Base-by-base conservation (phyloP, 2,888 invertebrate species). In the Synanthedon andrenaeformis region DNA sequence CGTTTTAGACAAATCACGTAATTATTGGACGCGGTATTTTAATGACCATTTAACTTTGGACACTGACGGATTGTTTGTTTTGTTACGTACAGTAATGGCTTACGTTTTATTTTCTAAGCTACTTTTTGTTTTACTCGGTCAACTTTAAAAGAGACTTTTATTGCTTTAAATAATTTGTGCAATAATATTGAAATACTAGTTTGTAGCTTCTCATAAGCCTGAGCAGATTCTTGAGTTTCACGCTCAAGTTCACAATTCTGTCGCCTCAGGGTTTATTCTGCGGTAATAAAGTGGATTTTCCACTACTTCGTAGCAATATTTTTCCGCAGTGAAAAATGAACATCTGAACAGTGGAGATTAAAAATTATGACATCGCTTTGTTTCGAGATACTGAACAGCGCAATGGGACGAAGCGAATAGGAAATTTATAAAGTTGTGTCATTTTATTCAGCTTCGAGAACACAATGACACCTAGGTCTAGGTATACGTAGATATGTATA, bases 321-420 rank as follows among this genome's bases (percentile, higher is more conserved):
- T 64, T 73, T 68, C 70, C 66, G 59, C 62, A 60, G 74, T 79
- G 82, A 84, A 82, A 84, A 85, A 84, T 82, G 82, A 85, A 74
- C 83, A 81, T 76, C 78, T 75, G 79, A 35, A 35, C 67, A 67
- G 78, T 76, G 66, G 77, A 72, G 83, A 84, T 84, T 84, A 83
- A 85, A 85, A 83, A 83, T 82, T 79, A 82, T 75, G 14, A 69
- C 73, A 67, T 65, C 57, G 65, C 71, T 77, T 82, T 79, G 79
- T 79, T 72, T 72, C 57, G 51, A 54, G 56, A 19, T 17, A 17
- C 2, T 11, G 28, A 49, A 12, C 54, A 14, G 45, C 8, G 45
- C 1, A 12, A 45, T 14, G 45, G 45, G 6, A 52, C 50, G 62
- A 59, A 66, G 62, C 65, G 6, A 35, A 8, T 35, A 6, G 35